A percentile compares a stretch with the other conserved stretches of the same genome.
phyloP scores from a whole-genome alignment of 2,113 vertebrate genomes.

The Emydura subglobosa region DNA sequence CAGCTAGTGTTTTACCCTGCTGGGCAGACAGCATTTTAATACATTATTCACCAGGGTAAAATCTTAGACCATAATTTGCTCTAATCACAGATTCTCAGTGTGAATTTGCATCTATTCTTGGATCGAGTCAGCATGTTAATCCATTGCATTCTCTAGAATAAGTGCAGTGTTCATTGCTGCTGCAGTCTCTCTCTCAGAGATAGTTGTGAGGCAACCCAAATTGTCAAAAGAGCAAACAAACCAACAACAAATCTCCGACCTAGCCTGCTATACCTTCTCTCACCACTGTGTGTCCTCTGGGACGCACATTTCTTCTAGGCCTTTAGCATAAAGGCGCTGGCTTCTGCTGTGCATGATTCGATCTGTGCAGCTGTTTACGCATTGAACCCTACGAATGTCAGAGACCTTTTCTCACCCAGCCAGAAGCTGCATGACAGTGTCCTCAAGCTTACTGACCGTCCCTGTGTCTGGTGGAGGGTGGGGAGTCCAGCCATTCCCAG shows the following conservation, averaged over 20 bases:
- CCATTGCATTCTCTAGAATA: not conserved
- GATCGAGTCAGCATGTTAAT: not conserved
- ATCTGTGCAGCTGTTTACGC: too few relatives aligned
- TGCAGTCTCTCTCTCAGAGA: not conserved
- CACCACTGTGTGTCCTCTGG: not conserved
- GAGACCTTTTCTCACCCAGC: too few relatives aligned
- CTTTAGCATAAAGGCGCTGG: not conserved
- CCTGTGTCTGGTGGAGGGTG: too few relatives aligned
- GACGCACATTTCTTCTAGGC: not conserved
- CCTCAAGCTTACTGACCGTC: too few relatives aligned
- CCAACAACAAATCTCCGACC: not conserved
- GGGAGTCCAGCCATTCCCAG: too few relatives aligned
- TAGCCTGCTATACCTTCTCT: not conserved
- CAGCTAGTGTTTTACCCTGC: not conserved
- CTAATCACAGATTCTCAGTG: not conserved
- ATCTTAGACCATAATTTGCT: not conserved
- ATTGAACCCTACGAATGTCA: too few relatives aligned
- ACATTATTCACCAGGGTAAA: not conserved
- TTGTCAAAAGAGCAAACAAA: not conserved
- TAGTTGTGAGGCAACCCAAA: not conserved
- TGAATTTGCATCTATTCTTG: not conserved
- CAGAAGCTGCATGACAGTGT: too few relatives aligned
- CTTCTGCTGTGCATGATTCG: not conserved
- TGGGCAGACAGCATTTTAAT: not conserved
- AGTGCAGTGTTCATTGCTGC: not conserved